Percentiles rank a stretch among this genome's conserved stretches.
phyloP scores from a whole-genome alignment of 2,797 vertebrate genomes.

The Tokudaia tokunoshimensis region DNA sequence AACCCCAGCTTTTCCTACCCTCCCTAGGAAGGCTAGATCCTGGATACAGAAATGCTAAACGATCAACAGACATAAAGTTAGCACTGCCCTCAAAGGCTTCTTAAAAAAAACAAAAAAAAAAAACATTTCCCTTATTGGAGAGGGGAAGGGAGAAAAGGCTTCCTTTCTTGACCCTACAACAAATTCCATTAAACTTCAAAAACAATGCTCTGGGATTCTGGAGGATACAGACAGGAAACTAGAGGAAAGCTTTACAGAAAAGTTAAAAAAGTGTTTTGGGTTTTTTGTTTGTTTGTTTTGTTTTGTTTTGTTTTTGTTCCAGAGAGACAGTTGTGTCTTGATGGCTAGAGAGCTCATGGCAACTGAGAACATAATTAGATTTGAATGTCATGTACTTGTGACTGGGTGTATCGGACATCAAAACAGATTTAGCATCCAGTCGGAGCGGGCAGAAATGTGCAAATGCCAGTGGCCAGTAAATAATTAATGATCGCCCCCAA shows the following conservation, averaged over 20 bases:
- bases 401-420: conserved; percentile 79
- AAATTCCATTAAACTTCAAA: conserved; percentile 91
- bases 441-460: conserved; percentile 84
- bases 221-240: conserved; percentile 91
- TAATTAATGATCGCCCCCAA: conserved; percentile 86
- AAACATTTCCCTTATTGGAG: conserved; percentile 84
- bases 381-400: conserved; percentile 81
- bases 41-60: conserved; percentile 89
- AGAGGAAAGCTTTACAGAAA: conserved; percentile 90
- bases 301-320: conserved; percentile 75
- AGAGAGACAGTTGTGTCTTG: conserved; percentile 86
- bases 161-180: conserved; percentile 90
- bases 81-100: conserved; percentile 81
- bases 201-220: conserved; percentile 91
- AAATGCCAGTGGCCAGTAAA: conserved; percentile 86
- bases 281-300: neutral
- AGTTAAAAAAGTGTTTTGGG: conserved; percentile 86
- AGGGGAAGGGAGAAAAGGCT: conserved; percentile 62
- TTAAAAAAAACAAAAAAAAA: too few relatives aligned
- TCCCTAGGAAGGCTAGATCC: conserved; percentile 89
- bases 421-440: conserved; percentile 80
- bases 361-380: conserved; percentile 88
- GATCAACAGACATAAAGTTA: conserved; percentile 90
- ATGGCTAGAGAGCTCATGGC: conserved; percentile 84
- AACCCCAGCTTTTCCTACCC: conserved; percentile 78